Conservation (phyloP, 2,113 vertebrate species). For the Riparia riparia region DNA sequence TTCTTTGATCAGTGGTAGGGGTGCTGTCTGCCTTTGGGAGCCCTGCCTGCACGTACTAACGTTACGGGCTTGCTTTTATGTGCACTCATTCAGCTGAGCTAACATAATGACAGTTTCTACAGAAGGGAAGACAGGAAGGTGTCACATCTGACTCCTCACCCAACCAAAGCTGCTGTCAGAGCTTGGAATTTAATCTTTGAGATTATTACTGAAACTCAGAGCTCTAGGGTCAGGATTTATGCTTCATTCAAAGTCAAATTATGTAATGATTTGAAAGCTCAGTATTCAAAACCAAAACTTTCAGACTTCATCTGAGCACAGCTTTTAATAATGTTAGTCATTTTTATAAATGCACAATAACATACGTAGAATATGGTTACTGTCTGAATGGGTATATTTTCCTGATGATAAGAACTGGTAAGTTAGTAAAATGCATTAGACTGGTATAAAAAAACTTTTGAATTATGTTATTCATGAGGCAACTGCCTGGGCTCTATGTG, state of each 20-base stretch:
- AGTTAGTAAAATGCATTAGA: background rate
- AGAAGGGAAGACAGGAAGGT: background rate
- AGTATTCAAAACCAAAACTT: background rate
- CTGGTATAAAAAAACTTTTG: background rate
- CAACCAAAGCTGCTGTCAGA: background rate
- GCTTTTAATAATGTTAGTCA: background rate
- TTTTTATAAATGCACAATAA: background rate
- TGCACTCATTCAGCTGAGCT: background rate
- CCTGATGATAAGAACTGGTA: background rate
- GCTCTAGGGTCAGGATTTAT: background rate
- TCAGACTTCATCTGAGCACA: background rate
- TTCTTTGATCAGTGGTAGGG: background rate
- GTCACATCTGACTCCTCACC: background rate
- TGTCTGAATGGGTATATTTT: background rate
- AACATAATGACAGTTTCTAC: background rate
- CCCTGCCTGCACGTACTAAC: background rate
- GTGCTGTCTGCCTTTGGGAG: background rate
- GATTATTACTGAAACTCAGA: background rate
- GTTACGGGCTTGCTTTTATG: background rate
- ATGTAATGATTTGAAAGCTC: background rate
- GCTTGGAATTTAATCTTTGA: constrained; percentile 5
- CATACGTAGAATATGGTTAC: background rate
- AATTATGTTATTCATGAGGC: background rate
- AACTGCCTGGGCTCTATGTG: background rate
- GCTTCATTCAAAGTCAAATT: background rate